phyloP scores from a whole-genome alignment of 1,140 invertebrate genomes.

The Cryptotermes secundus region DNA sequence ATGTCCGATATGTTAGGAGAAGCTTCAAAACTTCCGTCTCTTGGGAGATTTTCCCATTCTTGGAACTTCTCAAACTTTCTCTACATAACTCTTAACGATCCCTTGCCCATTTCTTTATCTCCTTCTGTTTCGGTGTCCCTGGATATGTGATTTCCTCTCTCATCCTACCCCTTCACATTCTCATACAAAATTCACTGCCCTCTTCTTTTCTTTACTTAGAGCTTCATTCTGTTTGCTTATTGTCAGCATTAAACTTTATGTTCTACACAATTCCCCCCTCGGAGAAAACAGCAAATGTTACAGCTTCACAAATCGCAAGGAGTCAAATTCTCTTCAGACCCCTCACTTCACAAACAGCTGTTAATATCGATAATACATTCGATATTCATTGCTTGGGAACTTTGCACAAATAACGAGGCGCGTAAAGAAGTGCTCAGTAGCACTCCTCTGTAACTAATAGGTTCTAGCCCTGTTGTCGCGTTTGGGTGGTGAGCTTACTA shows the following conservation, averaged over 20 bases:
- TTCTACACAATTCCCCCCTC: neutral
- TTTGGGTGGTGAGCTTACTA: too few relatives aligned
- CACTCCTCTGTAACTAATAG: too few relatives aligned
- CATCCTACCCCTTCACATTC: neutral
- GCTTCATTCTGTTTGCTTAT: neutral
- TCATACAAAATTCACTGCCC: neutral
- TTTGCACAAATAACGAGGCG: too few relatives aligned
- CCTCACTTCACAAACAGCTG: neutral
- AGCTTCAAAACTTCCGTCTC: neutral
- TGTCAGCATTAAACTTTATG: neutral
- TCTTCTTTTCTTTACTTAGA: neutral
- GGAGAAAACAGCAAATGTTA: neutral
- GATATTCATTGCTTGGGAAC: too few relatives aligned
- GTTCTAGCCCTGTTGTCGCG: too few relatives aligned
- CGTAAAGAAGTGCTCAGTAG: too few relatives aligned
- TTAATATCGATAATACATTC: too few relatives aligned
- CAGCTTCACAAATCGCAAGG: neutral
- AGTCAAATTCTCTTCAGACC: neutral
- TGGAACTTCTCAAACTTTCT: neutral
- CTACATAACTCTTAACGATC: neutral
- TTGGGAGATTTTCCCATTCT: neutral
- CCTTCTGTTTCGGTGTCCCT: neutral
- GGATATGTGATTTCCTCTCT: neutral
- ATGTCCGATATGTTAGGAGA: neutral
- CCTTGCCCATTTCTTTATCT: neutral